A percentile compares a stretch with the other conserved stretches of the same genome.
These are phyloP conservation scores for Omphaloscelis lunosa DNA, from an alignment of 2,888 invertebrate genomes.

Conservation along the genomic window DNA sequence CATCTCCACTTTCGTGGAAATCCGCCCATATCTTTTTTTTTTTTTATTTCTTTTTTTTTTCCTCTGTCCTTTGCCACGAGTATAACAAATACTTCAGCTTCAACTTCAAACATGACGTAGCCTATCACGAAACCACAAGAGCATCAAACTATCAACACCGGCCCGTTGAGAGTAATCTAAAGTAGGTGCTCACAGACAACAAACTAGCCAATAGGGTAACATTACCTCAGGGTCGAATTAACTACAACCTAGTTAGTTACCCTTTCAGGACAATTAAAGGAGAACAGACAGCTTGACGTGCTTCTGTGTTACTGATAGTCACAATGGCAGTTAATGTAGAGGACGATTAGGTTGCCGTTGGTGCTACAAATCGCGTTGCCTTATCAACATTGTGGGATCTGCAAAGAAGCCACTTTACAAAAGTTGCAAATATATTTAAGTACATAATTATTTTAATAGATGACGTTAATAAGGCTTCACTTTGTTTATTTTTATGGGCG, in stretches of 20 bases:
- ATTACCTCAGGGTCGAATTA: constrained; percentile 11
- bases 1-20: background rate
- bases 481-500: too few species aligned
- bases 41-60: background rate
- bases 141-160: constrained; percentile 14
- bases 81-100: constrained; percentile 5
- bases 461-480: background rate
- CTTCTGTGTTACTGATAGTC: background rate
- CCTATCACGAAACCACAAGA: background rate
- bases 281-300: background rate
- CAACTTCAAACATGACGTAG: background rate
- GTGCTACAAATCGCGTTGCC: background rate
- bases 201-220: constrained; percentile 22
- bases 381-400: background rate
- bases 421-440: background rate
- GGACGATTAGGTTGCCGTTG: background rate
- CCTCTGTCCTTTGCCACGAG: background rate
- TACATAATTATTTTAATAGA: background rate
- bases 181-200: constrained; percentile 17
- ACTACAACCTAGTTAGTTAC: constrained; percentile 12
- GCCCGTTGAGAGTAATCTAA: constrained; percentile 29
- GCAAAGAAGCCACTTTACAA: background rate
- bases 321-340: background rate
- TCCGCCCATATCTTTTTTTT: background rate
- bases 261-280: constrained; percentile 22